These are phyloP conservation scores for Mus minutoides DNA, from an alignment of 2,797 vertebrate genomes.

Conservation along the genomic window DNA sequence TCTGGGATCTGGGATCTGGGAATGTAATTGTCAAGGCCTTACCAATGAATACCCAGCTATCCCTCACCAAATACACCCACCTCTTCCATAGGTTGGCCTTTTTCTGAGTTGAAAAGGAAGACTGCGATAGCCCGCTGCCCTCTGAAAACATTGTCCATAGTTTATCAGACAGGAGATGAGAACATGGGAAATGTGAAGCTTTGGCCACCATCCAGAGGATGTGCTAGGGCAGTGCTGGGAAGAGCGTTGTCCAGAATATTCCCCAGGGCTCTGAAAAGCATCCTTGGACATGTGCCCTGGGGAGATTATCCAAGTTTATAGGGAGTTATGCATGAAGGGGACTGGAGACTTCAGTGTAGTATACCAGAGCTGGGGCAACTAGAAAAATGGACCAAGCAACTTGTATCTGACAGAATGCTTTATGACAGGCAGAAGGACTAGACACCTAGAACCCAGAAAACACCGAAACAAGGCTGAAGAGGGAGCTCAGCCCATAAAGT, in stretches of 20 bases:
- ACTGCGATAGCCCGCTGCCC: fast-evolving
- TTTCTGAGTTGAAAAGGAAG: background rate
- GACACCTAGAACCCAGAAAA: background rate
- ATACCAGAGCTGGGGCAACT: background rate
- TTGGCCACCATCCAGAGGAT: background rate
- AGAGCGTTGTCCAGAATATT: background rate
- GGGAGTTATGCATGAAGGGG: background rate
- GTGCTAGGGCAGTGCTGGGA: background rate
- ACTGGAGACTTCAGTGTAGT: background rate
- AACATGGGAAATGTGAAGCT: background rate
- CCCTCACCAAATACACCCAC: background rate
- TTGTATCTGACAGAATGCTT: background rate
- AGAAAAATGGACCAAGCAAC: background rate
- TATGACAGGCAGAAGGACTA: background rate
- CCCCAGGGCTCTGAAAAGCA: background rate
- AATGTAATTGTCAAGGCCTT: fast-evolving
- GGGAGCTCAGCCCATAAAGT: no score
- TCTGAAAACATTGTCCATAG: background rate
- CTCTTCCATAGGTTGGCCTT: background rate
- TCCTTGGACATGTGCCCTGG: background rate
- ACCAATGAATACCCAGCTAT: background rate
- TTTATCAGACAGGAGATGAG: background rate
- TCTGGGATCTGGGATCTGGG: fast-evolving
- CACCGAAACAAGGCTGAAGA: background rate
- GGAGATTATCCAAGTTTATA: background rate